A percentile compares a stretch with the other conserved stretches of the same genome.
These are phyloP conservation scores for Aleiodes testaceus DNA, from an alignment of 2,888 invertebrate genomes.

Conservation along the genomic window DNA sequence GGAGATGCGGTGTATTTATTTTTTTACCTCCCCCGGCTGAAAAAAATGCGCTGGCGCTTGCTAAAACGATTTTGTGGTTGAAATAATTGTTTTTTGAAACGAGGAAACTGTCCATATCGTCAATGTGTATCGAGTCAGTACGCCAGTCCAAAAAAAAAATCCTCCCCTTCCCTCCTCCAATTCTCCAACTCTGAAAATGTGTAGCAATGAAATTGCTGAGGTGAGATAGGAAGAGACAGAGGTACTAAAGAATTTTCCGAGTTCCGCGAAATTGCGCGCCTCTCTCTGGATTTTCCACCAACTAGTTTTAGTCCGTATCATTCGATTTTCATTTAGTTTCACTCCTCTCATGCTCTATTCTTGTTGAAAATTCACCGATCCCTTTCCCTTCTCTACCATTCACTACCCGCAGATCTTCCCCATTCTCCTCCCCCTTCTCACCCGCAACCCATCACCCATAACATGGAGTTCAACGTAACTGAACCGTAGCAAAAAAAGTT, in stretches of 20 bases:
- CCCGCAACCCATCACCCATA: slow-evolving; percentile 54
- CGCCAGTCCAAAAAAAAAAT: not conserved
- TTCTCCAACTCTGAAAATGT: slow-evolving; percentile 8
- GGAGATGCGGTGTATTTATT: slow-evolving; percentile 22
- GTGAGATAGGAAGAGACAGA: slow-evolving; percentile 27
- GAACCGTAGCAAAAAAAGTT: slow-evolving; percentile 10
- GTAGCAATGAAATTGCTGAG: slow-evolving; percentile 28
- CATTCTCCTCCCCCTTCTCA: slow-evolving; percentile 31
- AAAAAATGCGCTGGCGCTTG: slow-evolving; percentile 42
- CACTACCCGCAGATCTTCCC: not conserved
- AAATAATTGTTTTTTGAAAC: slow-evolving; percentile 53
- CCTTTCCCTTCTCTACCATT: not conserved
- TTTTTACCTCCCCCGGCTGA: not conserved
- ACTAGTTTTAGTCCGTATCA: slow-evolving; percentile 36
- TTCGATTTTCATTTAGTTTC: slow-evolving; percentile 48
- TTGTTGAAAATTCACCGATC: not conserved
- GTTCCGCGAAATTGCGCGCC: slow-evolving; percentile 7
- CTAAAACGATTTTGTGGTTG: slow-evolving; percentile 51
- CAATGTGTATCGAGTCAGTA: not conserved
- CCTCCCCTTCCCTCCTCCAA: too few species aligned
- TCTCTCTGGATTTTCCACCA: slow-evolving; percentile 27
- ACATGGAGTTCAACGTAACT: slow-evolving; percentile 33
- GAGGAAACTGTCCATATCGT: slow-evolving; percentile 13
- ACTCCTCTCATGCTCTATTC: not conserved
- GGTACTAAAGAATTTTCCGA: slow-evolving; percentile 11